These are phyloP conservation scores for Sardinella longiceps DNA, from an alignment of 2,797 vertebrate species.

Conservation along the genomic window DNA sequence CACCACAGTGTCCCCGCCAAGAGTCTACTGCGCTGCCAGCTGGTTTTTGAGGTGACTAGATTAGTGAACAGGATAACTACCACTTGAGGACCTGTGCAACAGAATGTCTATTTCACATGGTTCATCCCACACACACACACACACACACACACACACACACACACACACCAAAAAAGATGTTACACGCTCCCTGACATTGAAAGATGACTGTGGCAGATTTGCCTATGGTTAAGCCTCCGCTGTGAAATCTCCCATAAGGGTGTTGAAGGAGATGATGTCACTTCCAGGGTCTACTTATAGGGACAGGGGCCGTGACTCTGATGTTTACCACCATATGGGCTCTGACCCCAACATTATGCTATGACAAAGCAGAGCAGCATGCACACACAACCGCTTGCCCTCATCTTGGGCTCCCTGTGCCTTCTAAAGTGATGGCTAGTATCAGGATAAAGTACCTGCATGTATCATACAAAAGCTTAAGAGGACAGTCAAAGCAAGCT, in stretches of 20 bases:
- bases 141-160: too few relatives aligned
- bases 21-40: conserved; percentile 51
- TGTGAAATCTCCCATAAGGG: neutral
- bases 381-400: neutral
- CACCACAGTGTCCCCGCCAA: neutral
- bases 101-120: conserved; percentile 65
- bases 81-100: conserved; percentile 69
- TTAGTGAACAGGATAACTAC: conserved; percentile 69
- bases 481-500: neutral
- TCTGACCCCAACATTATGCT: neutral
- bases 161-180: neutral
- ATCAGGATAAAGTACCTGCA: neutral
- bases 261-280: neutral
- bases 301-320: neutral
- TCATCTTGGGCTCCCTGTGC: neutral
- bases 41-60: conserved; percentile 66
- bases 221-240: neutral
- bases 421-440: neutral
- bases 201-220: neutral
- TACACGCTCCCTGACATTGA: neutral
- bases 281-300: neutral
- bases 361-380: too few relatives aligned
- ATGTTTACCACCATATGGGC: neutral
- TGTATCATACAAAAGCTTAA: neutral
- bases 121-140: neutral